Percentiles rank a stretch among this genome's conserved stretches.
These are phyloP conservation scores for Borostomias antarcticus DNA, from an alignment of 2,797 vertebrate species.

Conservation along the genomic window DNA sequence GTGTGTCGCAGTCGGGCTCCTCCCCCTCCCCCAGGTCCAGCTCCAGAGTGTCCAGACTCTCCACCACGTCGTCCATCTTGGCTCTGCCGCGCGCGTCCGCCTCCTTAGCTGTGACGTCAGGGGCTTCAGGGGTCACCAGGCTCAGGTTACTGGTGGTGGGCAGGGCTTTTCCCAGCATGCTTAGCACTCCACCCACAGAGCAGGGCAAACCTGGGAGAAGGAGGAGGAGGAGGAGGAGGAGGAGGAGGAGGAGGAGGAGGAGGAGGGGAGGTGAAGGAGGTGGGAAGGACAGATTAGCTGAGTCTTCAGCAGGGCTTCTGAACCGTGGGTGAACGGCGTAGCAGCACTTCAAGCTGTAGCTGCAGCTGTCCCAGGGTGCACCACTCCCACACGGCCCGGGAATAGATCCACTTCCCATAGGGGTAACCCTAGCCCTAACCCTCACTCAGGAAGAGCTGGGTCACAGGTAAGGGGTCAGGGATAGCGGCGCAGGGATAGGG, in stretches of 20 bases:
- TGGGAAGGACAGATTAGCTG: no score
- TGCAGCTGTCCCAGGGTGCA: neutral
- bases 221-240: neutral
- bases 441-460: neutral
- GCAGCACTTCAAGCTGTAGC: neutral
- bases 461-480: neutral
- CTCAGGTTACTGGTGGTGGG: conserved; percentile 70
- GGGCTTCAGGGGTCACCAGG: conserved; percentile 78
- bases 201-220: conserved; percentile 59
- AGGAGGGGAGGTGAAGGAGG: neutral
- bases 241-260: neutral
- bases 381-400: conserved; percentile 11
- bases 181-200: conserved; percentile 46
- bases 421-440: no score
- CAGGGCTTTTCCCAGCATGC: conserved; percentile 76
- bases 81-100: conserved; percentile 40
- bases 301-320: neutral
- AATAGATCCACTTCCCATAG: no score
- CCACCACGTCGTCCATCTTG: conserved; percentile 86
- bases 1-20: conserved; percentile 81
- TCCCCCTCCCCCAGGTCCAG: conserved; percentile 88
- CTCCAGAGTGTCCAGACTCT: conserved; percentile 91
- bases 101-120: neutral
- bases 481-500: neutral
- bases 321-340: neutral